Evolutionary conservation across 2,797 vertebrate species (phyloP).

Genomic region (Silurus aristotelis): DNA sequence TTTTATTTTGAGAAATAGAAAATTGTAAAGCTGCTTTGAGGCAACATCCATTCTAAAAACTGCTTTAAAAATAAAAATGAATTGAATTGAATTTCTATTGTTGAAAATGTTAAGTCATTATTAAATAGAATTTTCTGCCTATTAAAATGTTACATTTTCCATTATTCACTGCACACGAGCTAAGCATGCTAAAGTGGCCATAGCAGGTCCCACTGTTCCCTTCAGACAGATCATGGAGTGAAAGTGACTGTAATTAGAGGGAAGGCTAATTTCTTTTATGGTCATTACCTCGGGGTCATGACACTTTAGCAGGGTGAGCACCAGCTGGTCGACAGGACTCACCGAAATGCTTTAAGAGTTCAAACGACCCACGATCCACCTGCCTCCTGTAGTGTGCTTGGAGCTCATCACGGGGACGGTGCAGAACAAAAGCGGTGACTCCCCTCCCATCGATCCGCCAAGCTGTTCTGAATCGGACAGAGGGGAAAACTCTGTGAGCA

Average conservation of each 20-base stretch:
- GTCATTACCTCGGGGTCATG: constrained; percentile 63
- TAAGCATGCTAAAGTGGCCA: neutral
- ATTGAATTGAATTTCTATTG: too few relatives aligned
- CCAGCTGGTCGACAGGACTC: constrained; percentile 66
- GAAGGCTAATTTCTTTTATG: constrained; percentile 56
- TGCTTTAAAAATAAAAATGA: too few relatives aligned
- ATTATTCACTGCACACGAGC: neutral
- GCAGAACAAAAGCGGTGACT: constrained; percentile 41
- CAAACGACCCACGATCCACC: constrained; percentile 50
- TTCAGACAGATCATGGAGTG: constrained; percentile 34
- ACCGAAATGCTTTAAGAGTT: constrained; percentile 53
- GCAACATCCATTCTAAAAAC: too few relatives aligned
- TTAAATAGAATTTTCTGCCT: neutral
- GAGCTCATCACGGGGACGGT: constrained; percentile 34
- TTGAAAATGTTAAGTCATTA: neutral
- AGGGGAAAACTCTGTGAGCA: constrained; percentile 60
- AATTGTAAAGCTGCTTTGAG: neutral
- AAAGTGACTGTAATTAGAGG: constrained; percentile 53
- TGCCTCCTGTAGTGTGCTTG: constrained; percentile 44
- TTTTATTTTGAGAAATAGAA: neutral
- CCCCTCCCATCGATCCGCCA: constrained; percentile 69
- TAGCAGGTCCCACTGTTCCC: constrained; percentile 28
- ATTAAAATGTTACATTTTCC: neutral
- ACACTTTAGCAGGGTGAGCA: constrained; percentile 57
- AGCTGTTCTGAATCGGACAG: constrained; percentile 74